Percentiles rank a stretch among this genome's conserved stretches.
These are phyloP conservation scores for Micropoecilia bifurca DNA, from an alignment of 2,797 vertebrate species.

Conservation along the genomic window DNA sequence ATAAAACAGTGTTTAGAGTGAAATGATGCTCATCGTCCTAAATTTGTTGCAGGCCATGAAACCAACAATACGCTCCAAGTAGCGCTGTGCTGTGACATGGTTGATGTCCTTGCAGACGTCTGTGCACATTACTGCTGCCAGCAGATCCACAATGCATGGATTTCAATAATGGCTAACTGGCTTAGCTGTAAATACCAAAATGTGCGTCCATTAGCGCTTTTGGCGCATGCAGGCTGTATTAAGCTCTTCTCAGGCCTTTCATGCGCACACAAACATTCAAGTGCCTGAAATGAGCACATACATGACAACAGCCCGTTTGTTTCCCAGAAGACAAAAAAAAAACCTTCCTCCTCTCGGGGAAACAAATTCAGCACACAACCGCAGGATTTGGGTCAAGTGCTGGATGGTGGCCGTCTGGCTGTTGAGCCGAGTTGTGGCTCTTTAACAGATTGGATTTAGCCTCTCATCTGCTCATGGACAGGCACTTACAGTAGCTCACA, in stretches of 20 bases:
- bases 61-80: constrained; percentile 35
- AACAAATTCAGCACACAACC: constrained; percentile 16
- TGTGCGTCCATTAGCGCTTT: constrained; percentile 21
- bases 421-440: constrained; percentile 58
- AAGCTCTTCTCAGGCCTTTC: constrained; percentile 5
- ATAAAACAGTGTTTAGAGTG: constrained; percentile 42
- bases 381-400: constrained; percentile 68
- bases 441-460: constrained; percentile 73
- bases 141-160: constrained; percentile 17
- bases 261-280: not conserved
- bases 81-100: constrained; percentile 24
- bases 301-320: constrained; percentile 11
- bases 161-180: constrained; percentile 24
- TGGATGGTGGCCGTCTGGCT: constrained; percentile 45
- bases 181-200: constrained; percentile 28
- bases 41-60: constrained; percentile 43
- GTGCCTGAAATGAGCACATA: constrained; percentile 9
- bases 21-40: constrained; percentile 30
- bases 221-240: constrained; percentile 13
- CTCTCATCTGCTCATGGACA: constrained; percentile 55
- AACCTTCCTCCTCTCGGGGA: constrained; percentile 1
- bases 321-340: constrained; percentile 33
- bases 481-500: constrained; percentile 44
- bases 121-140: constrained; percentile 28
- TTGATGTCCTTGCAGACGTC: constrained; percentile 36